phyloP scores from a whole-genome alignment of 23 tunicate genomes.

The Trididemnum clinides region DNA sequence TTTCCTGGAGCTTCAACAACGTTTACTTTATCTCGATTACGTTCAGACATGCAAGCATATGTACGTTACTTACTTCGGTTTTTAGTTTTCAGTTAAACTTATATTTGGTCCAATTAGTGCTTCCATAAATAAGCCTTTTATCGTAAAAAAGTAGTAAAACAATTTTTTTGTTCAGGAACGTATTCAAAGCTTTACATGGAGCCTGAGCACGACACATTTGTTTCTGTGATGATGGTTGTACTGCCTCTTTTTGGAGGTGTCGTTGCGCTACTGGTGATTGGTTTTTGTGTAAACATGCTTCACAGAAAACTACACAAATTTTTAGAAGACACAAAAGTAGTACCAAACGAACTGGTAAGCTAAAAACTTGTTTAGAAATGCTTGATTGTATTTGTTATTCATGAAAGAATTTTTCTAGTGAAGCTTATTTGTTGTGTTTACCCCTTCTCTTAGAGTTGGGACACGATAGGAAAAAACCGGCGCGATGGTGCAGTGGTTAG shows the following conservation, averaged over 20 bases:
- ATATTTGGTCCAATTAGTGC: too few species aligned
- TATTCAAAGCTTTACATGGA: not conserved
- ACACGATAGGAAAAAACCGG: too few species aligned
- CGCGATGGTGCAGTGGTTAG: too few species aligned
- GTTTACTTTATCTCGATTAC: too few species aligned
- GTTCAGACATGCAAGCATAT: too few species aligned
- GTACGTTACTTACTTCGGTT: too few species aligned
- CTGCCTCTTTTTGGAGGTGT: not conserved
- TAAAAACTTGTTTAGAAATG: not conserved
- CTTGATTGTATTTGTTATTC: not conserved
- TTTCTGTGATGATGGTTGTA: not conserved
- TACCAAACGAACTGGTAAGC: conserved; percentile 36
- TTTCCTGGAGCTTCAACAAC: too few species aligned
- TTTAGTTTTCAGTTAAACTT: too few species aligned
- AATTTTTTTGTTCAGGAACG: not conserved
- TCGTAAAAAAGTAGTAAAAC: too few species aligned
- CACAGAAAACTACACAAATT: not conserved
- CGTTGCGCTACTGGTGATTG: not conserved
- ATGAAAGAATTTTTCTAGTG: not conserved
- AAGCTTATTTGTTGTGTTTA: too few species aligned
- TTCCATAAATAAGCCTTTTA: too few species aligned
- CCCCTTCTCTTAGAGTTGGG: too few species aligned
- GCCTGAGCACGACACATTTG: not conserved
- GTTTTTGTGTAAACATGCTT: not conserved
- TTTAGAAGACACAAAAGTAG: conserved; percentile 16